Evolutionary conservation across 2,888 invertebrate species (phyloP), one percentile per base, ranked within the genome.

Genomic region (Drosophila nr. fundita): DNA sequence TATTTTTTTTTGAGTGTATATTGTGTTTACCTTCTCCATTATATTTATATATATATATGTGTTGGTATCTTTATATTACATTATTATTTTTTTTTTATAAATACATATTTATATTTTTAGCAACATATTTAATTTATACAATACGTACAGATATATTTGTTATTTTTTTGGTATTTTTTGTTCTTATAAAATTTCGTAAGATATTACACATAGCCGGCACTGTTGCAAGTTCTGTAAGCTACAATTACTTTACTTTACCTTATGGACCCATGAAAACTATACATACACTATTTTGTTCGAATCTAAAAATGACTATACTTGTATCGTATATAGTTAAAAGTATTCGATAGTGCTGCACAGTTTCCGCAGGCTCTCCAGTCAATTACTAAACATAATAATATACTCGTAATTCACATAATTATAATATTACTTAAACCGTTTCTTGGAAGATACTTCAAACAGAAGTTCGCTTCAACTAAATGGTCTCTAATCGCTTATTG

Each of bases 201-300:
- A 78, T 91, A 90, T 91, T 90, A 90, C 91, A 90, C 90, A 80
- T 90, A 73, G 79, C 91, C 91, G 90, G 90, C 90, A 80, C 90
- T 89, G 73, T 76, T 78, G 69, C 62, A 74, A 49, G 29, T 65
- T 67, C 62, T 67, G 59, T 65, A 53, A 58, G 57, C 63, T 71
- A 71, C 57, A 61, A 71, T 45, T 63, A 64, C 38, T 66, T 54
- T 62, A 52, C 11, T 55, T 49, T 57, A 48, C 32, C 13, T 55
- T 8, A 24, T 42, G 38, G 32, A 50, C 45, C 60, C 45, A 8
- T 24, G 45, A 66, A 54, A 65, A 45, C 66, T 38, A 13, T 42
- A 30, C 57, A 68, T n/a, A 55, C 32, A 45, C 55, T 6, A 13
- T 32, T 38, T 24, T 2, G 24, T 57, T 32, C 50, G 24, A n/a